Base-by-base conservation (phyloP, 2,797 vertebrate genomes). In the Protonibea diacanthus region DNA sequence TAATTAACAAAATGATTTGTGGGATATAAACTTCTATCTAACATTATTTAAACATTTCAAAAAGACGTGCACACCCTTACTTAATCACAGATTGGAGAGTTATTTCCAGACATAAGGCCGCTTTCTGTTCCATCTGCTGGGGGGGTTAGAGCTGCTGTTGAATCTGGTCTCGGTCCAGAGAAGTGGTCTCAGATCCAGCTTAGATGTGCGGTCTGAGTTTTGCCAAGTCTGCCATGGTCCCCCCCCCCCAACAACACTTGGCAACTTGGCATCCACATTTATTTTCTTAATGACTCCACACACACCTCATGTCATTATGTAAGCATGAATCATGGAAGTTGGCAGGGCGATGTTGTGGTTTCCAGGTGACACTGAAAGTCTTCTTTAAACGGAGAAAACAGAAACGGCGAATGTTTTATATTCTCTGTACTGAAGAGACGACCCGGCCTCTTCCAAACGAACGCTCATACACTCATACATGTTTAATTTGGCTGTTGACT, bases 271-370 rank as follows among this genome's bases (percentile, higher is more conserved):
- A 62, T n/a, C 23, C 18, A 1, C 38, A 4, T 18, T 20, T 70
- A 44, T 63, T 76, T 69, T 71, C 62, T 83, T 71, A 70, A 82
- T 71, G 74, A 68, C 74, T 73, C 65, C 55, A 56, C 53, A 56
- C 53, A 64, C 71, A 49, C 56, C 33, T 73, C 27, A 2, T 17
- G 48, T 52, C 29, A 17, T 81, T 76, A 71, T 15, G 3, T 55
- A 66, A 56, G 49, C 15, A 48, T 83, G 82, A 85, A 62, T 85
- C 85, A 82, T 52, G 29, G 57, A 29, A 72, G 80, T 42, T 81
- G 78, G 78, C 33, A 27, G 23, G 33, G 27, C 6, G 42, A 62
- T 59, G 62, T 9, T 38, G 64, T 55, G 33, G 59, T 83, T 81
- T 85, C 77, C 82, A 76, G 78, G 77, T 78, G 69, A 73, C 60